Percentiles rank a stretch among this genome's conserved stretches.
phyloP scores from a whole-genome alignment of 35 echinoderm and acorn worm genomes.

The Patiria miniata region DNA sequence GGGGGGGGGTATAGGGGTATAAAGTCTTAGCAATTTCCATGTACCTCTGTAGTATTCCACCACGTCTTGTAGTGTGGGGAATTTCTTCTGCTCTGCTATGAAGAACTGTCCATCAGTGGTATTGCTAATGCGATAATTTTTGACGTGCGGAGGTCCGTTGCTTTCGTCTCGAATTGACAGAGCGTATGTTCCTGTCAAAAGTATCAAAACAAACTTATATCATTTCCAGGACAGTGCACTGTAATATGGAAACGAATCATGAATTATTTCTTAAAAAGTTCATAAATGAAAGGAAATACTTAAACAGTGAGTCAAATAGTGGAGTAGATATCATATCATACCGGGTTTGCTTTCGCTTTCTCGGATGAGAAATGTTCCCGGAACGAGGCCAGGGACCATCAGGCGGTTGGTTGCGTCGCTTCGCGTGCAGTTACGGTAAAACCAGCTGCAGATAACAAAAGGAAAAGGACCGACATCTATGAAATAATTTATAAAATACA shows the following conservation, averaged over 20 bases:
- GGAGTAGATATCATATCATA: neutral
- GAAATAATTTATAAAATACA: neutral
- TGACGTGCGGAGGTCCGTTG: neutral
- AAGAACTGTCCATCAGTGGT: slow-evolving; percentile 41
- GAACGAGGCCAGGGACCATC: slow-evolving; percentile 40
- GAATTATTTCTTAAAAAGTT: too few species aligned
- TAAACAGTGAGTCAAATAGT: too few species aligned
- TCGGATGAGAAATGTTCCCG: slow-evolving; percentile 79
- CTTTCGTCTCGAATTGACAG: slow-evolving; percentile 48
- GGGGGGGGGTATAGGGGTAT: too few species aligned
- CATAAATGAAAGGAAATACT: neutral
- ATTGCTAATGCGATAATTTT: slow-evolving; percentile 39
- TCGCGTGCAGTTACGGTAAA: slow-evolving; percentile 78
- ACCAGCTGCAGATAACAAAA: slow-evolving; percentile 73
- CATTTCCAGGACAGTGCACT: too few species aligned
- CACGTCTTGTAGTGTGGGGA: slow-evolving; percentile 43
- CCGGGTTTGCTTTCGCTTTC: slow-evolving; percentile 90
- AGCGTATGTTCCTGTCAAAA: slow-evolving; percentile 49
- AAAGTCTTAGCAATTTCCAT: too few species aligned
- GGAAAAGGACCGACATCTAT: neutral
- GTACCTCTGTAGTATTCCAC: slow-evolving; percentile 43
- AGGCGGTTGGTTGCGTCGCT: slow-evolving; percentile 93
- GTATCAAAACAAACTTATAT: too few species aligned
- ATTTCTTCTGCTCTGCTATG: slow-evolving; percentile 48
- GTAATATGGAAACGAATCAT: too few species aligned